Conservation (phyloP, 92 coral and sea anemone genomes). For the Micromussa lordhowensis region DNA sequence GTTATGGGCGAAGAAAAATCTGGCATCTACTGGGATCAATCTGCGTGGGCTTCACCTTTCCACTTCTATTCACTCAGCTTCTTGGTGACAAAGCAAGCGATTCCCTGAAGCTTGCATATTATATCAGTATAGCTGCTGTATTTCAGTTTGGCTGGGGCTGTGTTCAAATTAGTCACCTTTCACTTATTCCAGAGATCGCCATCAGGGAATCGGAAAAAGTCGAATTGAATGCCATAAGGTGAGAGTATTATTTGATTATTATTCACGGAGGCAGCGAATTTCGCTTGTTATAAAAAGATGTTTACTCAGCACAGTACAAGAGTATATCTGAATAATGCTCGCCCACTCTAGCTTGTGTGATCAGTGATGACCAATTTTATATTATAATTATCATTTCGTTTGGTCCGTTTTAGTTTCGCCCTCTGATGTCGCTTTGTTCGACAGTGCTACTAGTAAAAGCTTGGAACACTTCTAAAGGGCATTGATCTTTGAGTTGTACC, state of each 20-base stretch:
- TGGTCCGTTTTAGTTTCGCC: background rate
- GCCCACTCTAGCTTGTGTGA: background rate
- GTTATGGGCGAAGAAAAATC: slow-evolving; percentile 84
- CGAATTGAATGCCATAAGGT: slow-evolving; percentile 87
- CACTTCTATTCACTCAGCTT: slow-evolving; percentile 74
- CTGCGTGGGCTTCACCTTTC: slow-evolving; percentile 69
- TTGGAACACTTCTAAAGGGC: background rate
- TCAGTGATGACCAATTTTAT: background rate
- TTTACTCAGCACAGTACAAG: background rate
- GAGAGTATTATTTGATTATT: background rate
- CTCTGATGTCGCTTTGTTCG: background rate
- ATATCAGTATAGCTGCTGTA: slow-evolving; percentile 78
- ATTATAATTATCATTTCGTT: background rate
- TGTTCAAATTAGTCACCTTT: slow-evolving; percentile 84
- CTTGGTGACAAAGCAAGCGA: slow-evolving; percentile 66
- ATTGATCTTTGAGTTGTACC: background rate
- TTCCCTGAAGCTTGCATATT: slow-evolving; percentile 74
- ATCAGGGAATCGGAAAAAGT: slow-evolving; percentile 75
- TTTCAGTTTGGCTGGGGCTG: slow-evolving; percentile 96
- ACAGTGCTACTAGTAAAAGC: background rate
- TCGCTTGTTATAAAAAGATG: background rate
- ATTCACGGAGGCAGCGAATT: background rate
- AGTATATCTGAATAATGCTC: background rate
- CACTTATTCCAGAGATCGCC: slow-evolving; percentile 86
- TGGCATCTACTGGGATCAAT: slow-evolving; percentile 86